Percentiles rank a stretch among this genome's conserved stretches.
Conservation (phyloP, 2,113 vertebrate species). For the Monarcha castaneiventris region DNA sequence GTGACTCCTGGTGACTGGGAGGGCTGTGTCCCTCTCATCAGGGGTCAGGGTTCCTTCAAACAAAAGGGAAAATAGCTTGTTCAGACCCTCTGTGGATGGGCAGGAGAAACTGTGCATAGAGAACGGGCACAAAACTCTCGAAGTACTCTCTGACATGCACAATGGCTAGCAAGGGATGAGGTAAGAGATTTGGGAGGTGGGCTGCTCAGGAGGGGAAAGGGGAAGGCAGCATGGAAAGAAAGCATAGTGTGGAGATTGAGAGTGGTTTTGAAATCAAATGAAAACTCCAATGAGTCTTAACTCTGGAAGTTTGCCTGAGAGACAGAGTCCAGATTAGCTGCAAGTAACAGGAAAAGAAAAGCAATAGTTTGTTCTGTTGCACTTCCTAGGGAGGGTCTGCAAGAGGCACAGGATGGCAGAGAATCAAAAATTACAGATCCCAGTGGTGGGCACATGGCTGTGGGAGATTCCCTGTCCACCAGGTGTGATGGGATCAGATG, state of each 20-base stretch:
- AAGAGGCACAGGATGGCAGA: not conserved
- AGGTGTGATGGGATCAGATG: not conserved
- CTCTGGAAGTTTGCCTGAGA: slow-evolving; percentile 5
- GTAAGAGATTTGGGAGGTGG: not conserved
- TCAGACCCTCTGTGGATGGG: not conserved
- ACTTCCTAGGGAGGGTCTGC: not conserved
- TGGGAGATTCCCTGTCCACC: not conserved
- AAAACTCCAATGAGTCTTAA: not conserved
- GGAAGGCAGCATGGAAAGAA: not conserved
- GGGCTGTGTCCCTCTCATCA: not conserved
- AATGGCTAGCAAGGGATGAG: not conserved
- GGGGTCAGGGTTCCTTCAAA: not conserved
- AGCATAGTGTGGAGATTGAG: not conserved
- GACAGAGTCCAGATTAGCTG: slow-evolving; percentile 1
- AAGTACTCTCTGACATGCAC: not conserved
- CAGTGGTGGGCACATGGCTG: too few species aligned
- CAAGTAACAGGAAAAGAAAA: slow-evolving; percentile 16
- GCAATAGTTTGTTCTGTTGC: not conserved
- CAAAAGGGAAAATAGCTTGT: not conserved
- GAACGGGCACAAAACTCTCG: not conserved
- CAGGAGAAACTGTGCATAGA: not conserved
- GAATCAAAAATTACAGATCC: not conserved
- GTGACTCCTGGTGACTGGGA: not conserved
- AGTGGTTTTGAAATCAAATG: slow-evolving; percentile 6
- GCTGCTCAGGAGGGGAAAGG: not conserved